These are phyloP conservation scores for Drosophila bocqueti DNA, from an alignment of 1,140 invertebrate species.

Conservation along the genomic window DNA sequence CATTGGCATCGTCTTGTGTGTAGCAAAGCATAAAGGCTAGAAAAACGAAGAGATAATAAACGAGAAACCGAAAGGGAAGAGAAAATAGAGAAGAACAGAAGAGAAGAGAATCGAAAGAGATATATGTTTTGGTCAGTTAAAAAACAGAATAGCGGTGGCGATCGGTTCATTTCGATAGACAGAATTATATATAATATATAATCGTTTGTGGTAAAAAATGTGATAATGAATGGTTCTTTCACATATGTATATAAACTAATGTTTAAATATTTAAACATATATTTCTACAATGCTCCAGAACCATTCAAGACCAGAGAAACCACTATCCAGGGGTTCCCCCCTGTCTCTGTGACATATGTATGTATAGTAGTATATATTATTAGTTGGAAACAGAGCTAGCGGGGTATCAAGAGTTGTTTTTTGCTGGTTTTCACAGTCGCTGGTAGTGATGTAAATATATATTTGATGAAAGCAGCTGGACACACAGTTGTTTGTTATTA, in stretches of 20 bases:
- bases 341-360: constrained; percentile 18
- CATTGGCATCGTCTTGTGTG: constrained; percentile 94
- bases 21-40: constrained; percentile 96
- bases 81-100: constrained; percentile 74
- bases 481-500: constrained; percentile 16
- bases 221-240: constrained; percentile 26
- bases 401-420: constrained; percentile 11
- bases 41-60: constrained; percentile 80
- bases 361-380: constrained; percentile 6
- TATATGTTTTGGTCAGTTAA: constrained; percentile 76
- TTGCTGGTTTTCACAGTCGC: constrained; percentile 12
- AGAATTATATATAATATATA: constrained; percentile 7
- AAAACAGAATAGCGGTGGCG: constrained; percentile 69
- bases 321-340: constrained; percentile 10
- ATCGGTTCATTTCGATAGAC: constrained; percentile 32
- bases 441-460: constrained; percentile 33
- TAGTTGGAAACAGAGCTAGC: constrained; percentile 12
- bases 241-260: not conserved
- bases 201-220: not conserved
- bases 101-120: constrained; percentile 78
- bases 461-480: constrained; percentile 47
- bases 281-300: constrained; percentile 3
- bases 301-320: constrained; percentile 21
- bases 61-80: constrained; percentile 63
- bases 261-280: not conserved